Percentiles rank a stretch among this genome's conserved stretches.
phyloP scores from a whole-genome alignment of 2,113 vertebrate species.

The Orcinus orca region DNA sequence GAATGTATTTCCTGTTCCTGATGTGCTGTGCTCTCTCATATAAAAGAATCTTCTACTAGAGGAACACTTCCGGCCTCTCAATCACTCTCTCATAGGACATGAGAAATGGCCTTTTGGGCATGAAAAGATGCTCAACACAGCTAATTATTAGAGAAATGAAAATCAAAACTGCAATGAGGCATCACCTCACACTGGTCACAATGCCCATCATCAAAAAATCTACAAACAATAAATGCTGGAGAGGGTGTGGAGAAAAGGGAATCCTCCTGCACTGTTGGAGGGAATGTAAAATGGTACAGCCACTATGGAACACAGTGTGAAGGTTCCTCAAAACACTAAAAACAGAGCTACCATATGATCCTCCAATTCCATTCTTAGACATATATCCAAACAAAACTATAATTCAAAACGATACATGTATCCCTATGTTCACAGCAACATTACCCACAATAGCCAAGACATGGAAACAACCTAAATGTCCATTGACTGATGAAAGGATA shows the following conservation, averaged over 20 bases:
- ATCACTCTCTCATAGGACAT: accelerated
- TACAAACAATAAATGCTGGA: background rate
- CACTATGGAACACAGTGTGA: background rate
- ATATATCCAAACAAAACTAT: background rate
- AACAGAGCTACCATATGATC: background rate
- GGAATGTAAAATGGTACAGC: background rate
- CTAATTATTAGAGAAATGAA: background rate
- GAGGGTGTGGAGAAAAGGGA: background rate
- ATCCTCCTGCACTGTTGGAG: background rate
- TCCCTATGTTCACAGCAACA: background rate
- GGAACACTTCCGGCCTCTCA: background rate
- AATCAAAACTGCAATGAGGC: background rate
- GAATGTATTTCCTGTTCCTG: too few species aligned
- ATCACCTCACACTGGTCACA: background rate
- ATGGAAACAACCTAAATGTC: background rate
- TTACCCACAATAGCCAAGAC: background rate
- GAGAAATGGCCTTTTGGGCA: background rate
- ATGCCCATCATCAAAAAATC: background rate
- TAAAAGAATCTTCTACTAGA: background rate
- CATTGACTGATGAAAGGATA: background rate
- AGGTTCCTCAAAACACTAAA: background rate
- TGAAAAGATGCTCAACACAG: background rate
- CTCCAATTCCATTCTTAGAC: background rate
- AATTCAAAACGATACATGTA: background rate
- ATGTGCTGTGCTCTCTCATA: background rate